These are phyloP conservation scores for Halocynthia aurantium DNA, from an alignment of 23 tunicate genomes.

Conservation along the genomic window DNA sequence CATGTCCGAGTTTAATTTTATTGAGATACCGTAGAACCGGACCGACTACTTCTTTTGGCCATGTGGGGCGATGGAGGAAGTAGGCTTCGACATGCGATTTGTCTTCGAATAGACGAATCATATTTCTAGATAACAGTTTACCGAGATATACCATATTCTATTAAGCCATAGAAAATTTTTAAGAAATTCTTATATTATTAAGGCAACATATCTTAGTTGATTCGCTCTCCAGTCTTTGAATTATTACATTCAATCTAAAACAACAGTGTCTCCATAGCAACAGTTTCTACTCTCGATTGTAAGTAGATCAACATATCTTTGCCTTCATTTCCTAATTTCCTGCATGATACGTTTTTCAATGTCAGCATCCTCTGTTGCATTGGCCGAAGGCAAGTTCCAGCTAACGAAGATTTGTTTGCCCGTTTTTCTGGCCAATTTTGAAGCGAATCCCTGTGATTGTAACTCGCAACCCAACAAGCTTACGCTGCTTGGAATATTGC, in stretches of 20 bases:
- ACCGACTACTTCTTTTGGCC: conserved; percentile 23
- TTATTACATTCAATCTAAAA: no score
- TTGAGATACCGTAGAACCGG: conserved; percentile 8
- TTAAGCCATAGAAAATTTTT: no score
- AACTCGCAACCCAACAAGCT: conserved; percentile 2
- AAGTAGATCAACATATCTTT: no score
- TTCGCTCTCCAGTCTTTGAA: no score
- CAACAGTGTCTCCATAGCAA: no score
- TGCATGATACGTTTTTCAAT: not conserved
- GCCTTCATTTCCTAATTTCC: no score
- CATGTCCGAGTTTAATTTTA: not conserved
- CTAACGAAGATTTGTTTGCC: conserved; percentile 16
- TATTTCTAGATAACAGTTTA: not conserved
- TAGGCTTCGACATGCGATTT: conserved; percentile 26
- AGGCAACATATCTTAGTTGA: no score
- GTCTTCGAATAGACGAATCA: conserved; percentile 16
- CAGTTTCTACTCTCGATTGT: no score
- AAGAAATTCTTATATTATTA: no score
- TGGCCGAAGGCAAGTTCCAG: conserved; percentile 3
- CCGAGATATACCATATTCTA: not conserved
- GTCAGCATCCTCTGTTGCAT: not conserved
- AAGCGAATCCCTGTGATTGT: conserved; percentile 6
- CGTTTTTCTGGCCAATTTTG: conserved; percentile 7
- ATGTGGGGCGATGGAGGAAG: conserved; percentile 28
- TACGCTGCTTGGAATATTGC: conserved; percentile 6